A percentile compares a stretch with the other conserved stretches of the same genome.
Evolutionary conservation across 2,797 vertebrate species (phyloP).

Genomic region (Geotrypetes seraphini): DNA sequence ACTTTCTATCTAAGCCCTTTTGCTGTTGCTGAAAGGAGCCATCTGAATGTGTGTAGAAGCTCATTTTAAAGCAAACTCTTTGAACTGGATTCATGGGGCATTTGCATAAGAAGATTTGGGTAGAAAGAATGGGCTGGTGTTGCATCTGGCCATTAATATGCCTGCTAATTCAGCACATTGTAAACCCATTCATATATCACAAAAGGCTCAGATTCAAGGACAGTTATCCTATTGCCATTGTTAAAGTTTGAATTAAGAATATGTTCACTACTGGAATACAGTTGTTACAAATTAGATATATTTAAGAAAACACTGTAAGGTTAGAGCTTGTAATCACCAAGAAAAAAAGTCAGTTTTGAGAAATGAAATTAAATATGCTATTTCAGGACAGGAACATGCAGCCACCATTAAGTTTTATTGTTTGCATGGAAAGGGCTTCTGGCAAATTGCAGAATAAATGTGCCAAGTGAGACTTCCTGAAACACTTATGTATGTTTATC

Average conservation of each 20-base stretch:
- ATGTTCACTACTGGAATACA: constrained; percentile 72
- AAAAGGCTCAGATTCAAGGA: constrained; percentile 86
- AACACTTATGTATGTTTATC: constrained; percentile 18
- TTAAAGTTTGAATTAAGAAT: constrained; percentile 84
- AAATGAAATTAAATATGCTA: no score
- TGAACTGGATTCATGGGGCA: constrained; percentile 98
- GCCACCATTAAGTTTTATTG: constrained; percentile 37
- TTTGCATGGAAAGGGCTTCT: constrained; percentile 16
- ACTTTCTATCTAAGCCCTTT: constrained; percentile 78
- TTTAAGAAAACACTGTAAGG: constrained; percentile 62
- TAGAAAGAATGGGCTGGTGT: constrained; percentile 81
- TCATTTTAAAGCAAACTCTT: constrained; percentile 89
- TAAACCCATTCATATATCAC: constrained; percentile 97
- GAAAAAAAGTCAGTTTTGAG: constrained; percentile 29
- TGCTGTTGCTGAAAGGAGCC: constrained; percentile 49
- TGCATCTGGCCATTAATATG: constrained; percentile 98
- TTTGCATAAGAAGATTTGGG: constrained; percentile 99
- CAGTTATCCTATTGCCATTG: constrained; percentile 96
- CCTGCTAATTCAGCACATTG: constrained; percentile 98
- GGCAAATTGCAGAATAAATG: not conserved
- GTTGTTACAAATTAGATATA: constrained; percentile 99
- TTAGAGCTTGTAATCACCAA: constrained; percentile 1
- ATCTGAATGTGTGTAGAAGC: constrained; percentile 55
- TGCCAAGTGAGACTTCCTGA: constrained; percentile 13
- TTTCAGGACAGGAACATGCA: constrained; percentile 42